Evolutionary conservation across 2,113 vertebrate species (phyloP).

Genomic region (Aramus guarauna): DNA sequence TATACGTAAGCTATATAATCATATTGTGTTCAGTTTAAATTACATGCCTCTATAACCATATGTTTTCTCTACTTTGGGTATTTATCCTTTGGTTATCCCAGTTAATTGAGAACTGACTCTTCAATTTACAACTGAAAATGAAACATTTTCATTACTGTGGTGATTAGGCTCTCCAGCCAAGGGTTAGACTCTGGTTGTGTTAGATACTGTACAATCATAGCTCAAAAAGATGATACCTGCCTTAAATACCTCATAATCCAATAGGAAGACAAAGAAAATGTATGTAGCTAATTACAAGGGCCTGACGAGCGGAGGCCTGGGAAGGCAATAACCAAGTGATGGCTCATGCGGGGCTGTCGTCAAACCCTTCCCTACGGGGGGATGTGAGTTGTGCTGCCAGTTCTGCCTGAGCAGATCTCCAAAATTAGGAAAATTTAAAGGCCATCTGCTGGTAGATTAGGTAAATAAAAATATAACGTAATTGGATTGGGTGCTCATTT

Average conservation of each 20-base stretch:
- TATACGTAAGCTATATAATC: not conserved
- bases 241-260: constrained; percentile 15
- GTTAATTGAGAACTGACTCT: not conserved
- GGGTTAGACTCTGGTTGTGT: not conserved
- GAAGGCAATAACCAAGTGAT: not conserved
- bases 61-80: not conserved
- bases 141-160: not conserved
- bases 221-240: constrained; percentile 2
- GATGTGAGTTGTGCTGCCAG: accelerated
- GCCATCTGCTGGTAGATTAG: constrained; percentile 6
- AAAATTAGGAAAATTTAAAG: not conserved
- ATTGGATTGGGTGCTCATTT: not conserved
- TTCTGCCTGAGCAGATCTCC: constrained; percentile 1
- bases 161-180: constrained; percentile 7
- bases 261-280: not conserved
- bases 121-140: not conserved
- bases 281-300: not conserved
- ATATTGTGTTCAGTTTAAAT: not conserved
- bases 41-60: not conserved
- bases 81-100: not conserved
- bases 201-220: not conserved
- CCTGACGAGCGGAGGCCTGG: not conserved
- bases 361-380: not conserved
- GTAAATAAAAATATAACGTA: not conserved
- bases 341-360: not conserved